A percentile compares a stretch with the other conserved stretches of the same genome.
Conservation (phyloP, 2,888 invertebrate genomes). For the Melanargia galathea region DNA sequence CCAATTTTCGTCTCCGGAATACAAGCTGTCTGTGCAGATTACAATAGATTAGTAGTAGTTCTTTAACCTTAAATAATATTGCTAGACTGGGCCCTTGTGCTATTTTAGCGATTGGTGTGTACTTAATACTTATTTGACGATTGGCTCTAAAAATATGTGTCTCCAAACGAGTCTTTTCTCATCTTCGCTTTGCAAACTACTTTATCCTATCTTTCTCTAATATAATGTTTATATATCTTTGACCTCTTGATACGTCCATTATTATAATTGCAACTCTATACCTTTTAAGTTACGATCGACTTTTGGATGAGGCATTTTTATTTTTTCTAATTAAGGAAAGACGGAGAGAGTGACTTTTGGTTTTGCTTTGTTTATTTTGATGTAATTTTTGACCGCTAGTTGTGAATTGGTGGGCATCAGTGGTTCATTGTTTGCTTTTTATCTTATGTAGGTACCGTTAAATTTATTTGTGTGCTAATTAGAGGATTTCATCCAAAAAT, state of each 20-base stretch:
- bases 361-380: slow-evolving; percentile 34
- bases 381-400: slow-evolving; percentile 23
- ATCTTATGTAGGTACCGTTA: background rate
- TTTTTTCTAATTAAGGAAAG: slow-evolving; percentile 38
- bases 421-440: background rate
- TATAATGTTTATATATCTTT: slow-evolving; percentile 41
- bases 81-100: too few relatives aligned
- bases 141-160: background rate
- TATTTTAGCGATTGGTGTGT: too few relatives aligned
- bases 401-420: slow-evolving; percentile 24
- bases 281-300: slow-evolving; percentile 12
- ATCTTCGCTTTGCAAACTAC: background rate
- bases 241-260: slow-evolving; percentile 41
- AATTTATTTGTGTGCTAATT: slow-evolving; percentile 2
- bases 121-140: background rate
- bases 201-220: background rate
- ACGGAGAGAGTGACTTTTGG: slow-evolving; percentile 42
- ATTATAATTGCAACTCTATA: slow-evolving; percentile 31
- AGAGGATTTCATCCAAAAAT: background rate
- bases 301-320: slow-evolving; percentile 30
- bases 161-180: too few relatives aligned
- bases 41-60: too few relatives aligned
- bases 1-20: too few relatives aligned
- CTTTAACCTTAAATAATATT: too few relatives aligned
- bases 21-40: too few relatives aligned